phyloP scores from a whole-genome alignment of 2,888 invertebrate species.

The Lochmaea capreae region DNA sequence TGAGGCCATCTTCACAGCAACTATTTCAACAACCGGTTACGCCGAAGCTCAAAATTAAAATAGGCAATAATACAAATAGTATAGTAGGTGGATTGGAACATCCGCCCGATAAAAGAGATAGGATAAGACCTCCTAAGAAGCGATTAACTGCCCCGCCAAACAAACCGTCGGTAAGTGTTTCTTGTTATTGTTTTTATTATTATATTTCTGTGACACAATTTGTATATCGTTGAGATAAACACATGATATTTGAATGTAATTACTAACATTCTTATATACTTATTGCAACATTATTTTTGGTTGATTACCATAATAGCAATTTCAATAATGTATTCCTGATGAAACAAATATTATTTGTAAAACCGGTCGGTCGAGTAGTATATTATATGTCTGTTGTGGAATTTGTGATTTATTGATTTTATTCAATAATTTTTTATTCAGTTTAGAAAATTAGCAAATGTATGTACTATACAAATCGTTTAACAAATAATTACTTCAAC shows the following conservation, averaged over 20 bases:
- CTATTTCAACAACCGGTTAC: constrained; percentile 43
- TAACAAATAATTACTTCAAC: too few relatives aligned
- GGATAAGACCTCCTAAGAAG: constrained; percentile 85
- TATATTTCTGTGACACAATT: not conserved
- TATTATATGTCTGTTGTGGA: too few relatives aligned
- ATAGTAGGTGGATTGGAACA: constrained; percentile 62
- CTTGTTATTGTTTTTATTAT: not conserved
- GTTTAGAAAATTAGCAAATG: too few relatives aligned
- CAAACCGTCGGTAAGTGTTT: constrained; percentile 65
- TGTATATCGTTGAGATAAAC: too few relatives aligned
- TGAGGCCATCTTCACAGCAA: constrained; percentile 57
- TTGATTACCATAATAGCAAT: not conserved
- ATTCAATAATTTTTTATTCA: too few relatives aligned
- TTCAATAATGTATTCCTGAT: too few relatives aligned
- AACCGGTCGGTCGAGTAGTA: too few relatives aligned
- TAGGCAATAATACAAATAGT: constrained; percentile 68
- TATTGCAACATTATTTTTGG: not conserved
- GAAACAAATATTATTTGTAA: too few relatives aligned
- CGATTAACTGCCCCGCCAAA: constrained; percentile 71
- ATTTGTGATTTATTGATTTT: too few relatives aligned
- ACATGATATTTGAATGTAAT: too few relatives aligned
- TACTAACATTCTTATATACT: too few relatives aligned
- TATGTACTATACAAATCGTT: too few relatives aligned
- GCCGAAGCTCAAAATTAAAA: constrained; percentile 79
- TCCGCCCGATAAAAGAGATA: constrained; percentile 66